These are phyloP conservation scores for Heterotilapia buettikoferi DNA, from an alignment of 2,113 vertebrate genomes.

Conservation along the genomic window DNA sequence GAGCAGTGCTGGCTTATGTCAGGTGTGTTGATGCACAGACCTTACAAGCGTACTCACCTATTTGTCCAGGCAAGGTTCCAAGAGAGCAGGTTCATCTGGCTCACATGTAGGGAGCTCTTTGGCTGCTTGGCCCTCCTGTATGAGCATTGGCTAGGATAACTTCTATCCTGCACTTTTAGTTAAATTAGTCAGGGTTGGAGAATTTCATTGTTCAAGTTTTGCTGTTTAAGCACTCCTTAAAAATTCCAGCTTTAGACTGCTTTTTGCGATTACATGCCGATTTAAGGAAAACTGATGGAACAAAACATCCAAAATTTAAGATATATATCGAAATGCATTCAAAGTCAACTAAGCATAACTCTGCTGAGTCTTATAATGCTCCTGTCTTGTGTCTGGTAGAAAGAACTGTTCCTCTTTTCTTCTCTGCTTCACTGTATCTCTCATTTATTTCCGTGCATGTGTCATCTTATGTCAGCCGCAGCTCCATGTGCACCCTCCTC, in stretches of 20 bases:
- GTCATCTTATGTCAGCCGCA: slow-evolving; percentile 40
- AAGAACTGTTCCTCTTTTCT: slow-evolving; percentile 20
- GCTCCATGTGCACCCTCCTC: slow-evolving; percentile 3
- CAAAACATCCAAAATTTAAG: slow-evolving; percentile 22
- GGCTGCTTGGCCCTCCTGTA: slow-evolving; percentile 30
- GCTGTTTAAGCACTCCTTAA: background rate
- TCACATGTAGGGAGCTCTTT: slow-evolving; percentile 53
- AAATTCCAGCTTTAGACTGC: background rate
- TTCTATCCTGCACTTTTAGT: background rate
- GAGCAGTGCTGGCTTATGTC: slow-evolving; percentile 33
- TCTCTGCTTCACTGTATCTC: slow-evolving; percentile 16
- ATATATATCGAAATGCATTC: slow-evolving; percentile 31
- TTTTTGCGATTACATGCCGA: background rate
- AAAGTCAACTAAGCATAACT: slow-evolving; percentile 20
- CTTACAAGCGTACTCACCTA: slow-evolving; percentile 43
- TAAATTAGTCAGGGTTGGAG: background rate
- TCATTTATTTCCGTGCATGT: slow-evolving; percentile 45
- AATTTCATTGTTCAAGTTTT: background rate
- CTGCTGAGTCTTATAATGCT: slow-evolving; percentile 16
- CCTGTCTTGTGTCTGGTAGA: slow-evolving; percentile 18
- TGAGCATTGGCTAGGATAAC: background rate
- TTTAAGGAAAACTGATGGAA: background rate
- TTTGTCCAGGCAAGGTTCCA: slow-evolving; percentile 64
- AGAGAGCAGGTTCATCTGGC: slow-evolving; percentile 51
- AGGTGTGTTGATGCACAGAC: slow-evolving; percentile 50